Evolutionary conservation across 2,797 vertebrate species (phyloP).

Genomic region (Malurus leucopterus): DNA sequence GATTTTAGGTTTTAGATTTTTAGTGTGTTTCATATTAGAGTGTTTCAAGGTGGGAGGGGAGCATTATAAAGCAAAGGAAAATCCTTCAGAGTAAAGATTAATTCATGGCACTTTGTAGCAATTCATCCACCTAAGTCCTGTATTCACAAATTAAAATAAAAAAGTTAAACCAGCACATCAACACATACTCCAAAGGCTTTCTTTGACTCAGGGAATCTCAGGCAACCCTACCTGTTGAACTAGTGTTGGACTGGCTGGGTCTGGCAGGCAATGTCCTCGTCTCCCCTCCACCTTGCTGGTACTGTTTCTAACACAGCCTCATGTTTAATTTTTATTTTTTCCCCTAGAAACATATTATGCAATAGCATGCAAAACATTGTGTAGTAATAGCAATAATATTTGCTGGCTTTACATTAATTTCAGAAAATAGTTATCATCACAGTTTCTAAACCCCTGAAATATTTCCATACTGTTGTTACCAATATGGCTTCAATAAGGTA

Average conservation of each 20-base stretch:
- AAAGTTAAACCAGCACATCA: background rate
- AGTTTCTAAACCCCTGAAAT: background rate
- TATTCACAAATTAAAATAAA: background rate
- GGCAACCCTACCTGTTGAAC: background rate
- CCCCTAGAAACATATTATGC: rapidly evolving
- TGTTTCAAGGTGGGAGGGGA: rapidly evolving
- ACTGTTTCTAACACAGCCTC: background rate
- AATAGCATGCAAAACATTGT: background rate
- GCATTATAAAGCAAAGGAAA: background rate
- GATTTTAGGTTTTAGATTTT: background rate
- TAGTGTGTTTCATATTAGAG: background rate
- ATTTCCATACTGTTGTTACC: background rate
- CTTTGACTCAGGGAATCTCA: background rate
- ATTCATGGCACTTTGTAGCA: background rate
- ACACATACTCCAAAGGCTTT: background rate
- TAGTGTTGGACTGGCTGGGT: background rate
- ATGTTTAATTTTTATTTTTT: background rate
- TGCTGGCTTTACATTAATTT: background rate
- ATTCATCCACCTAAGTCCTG: background rate
- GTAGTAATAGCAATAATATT: background rate
- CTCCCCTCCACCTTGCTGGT: background rate
- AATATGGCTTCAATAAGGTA: background rate
- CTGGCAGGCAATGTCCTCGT: background rate
- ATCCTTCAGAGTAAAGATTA: background rate
- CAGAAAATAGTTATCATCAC: background rate